A percentile compares a stretch with the other conserved stretches of the same genome.
phyloP scores from a whole-genome alignment of 1,140 invertebrate species.

The Ericerus pela region DNA sequence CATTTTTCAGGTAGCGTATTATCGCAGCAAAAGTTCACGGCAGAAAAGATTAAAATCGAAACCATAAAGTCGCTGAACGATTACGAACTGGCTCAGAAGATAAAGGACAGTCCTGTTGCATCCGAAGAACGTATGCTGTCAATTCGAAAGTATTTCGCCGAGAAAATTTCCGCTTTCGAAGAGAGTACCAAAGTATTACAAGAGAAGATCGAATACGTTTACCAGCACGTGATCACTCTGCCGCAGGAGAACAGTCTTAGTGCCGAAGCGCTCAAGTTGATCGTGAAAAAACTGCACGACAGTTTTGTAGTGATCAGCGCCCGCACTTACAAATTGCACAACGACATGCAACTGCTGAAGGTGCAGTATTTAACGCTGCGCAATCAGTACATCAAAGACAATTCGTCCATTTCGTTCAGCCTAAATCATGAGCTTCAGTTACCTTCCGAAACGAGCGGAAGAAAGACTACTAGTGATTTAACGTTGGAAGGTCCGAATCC shows the following conservation, averaged over 20 bases:
- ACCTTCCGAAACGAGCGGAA: not conserved
- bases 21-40: constrained; percentile 3
- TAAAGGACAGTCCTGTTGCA: constrained; percentile 34
- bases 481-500: not conserved
- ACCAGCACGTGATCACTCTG: not conserved
- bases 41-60: not conserved
- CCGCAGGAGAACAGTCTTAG: constrained; percentile 2
- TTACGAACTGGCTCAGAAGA: not conserved
- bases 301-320: constrained; percentile 70
- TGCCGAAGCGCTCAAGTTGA: not conserved
- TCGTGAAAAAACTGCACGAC: constrained; percentile 44
- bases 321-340: constrained; percentile 60
- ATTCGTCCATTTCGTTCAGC: constrained; percentile 2
- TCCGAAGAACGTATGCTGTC: constrained; percentile 58
- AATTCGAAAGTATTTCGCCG: constrained; percentile 31
- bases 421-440: not conserved
- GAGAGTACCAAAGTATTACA: not conserved
- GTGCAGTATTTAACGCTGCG: constrained; percentile 66
- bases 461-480: not conserved
- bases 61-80: not conserved
- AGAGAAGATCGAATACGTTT: constrained; percentile 10
- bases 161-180: constrained; percentile 5
- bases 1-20: constrained; percentile 32
- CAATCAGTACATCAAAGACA: constrained; percentile 60
- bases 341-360: constrained; percentile 52